Conservation (phyloP, 2,113 vertebrate species). For the Hiodon alosoides region DNA sequence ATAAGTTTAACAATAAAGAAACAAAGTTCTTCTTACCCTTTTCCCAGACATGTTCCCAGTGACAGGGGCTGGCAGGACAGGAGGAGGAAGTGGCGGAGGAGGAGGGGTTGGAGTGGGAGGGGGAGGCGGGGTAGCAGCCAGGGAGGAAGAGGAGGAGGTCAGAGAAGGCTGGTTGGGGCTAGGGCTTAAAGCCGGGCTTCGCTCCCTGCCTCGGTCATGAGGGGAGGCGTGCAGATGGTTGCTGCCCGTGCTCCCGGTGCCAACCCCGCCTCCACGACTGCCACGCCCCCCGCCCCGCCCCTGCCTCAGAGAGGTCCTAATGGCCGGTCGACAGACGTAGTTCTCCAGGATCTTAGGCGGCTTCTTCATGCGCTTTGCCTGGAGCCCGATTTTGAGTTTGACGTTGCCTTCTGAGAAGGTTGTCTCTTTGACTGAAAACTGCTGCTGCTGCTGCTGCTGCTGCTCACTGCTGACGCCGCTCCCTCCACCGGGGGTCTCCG, state of each 20-base stretch:
- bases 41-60: slow-evolving; percentile 57
- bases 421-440: slow-evolving; percentile 90
- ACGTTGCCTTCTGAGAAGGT: slow-evolving; percentile 89
- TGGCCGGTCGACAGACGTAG: slow-evolving; percentile 91
- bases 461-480: slow-evolving; percentile 44
- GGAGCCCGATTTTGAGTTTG: slow-evolving; percentile 93
- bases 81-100: slow-evolving; percentile 43
- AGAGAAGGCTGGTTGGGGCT: slow-evolving; percentile 37
- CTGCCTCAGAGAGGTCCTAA: slow-evolving; percentile 82
- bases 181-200: slow-evolving; percentile 39
- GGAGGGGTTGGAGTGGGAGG: slow-evolving; percentile 44
- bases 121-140: slow-evolving; percentile 37
- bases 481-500: slow-evolving; percentile 28
- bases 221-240: slow-evolving; percentile 45
- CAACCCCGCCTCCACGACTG: slow-evolving; percentile 44
- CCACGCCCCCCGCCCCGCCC: slow-evolving; percentile 47
- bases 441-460: slow-evolving; percentile 34
- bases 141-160: slow-evolving; percentile 43
- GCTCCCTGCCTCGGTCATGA: slow-evolving; percentile 52
- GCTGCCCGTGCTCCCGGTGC: slow-evolving; percentile 37
- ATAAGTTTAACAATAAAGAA: neutral
- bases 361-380: slow-evolving; percentile 93
- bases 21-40: slow-evolving; percentile 49
- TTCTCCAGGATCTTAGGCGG: slow-evolving; percentile 96
- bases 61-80: slow-evolving; percentile 46